Percentiles rank a stretch among this genome's conserved stretches.
Conservation (phyloP, 2,888 invertebrate genomes). For the Frankliniella fusca region DNA sequence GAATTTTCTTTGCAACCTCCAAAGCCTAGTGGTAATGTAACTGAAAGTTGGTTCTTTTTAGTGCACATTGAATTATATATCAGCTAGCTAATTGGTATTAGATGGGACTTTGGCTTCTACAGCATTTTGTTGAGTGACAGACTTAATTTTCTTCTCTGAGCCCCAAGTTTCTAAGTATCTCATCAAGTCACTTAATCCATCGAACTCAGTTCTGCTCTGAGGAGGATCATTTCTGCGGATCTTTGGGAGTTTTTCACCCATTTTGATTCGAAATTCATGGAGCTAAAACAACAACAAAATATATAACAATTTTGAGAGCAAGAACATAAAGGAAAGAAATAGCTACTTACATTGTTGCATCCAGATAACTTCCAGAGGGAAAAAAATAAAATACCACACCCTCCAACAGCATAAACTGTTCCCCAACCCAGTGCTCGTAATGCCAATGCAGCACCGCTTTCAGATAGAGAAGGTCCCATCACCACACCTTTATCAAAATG, state of each 20-base stretch:
- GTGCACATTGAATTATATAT: too few species aligned
- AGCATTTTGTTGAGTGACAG: neutral
- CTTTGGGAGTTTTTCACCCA: slow-evolving; percentile 70
- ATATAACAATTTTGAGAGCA: slow-evolving; percentile 30
- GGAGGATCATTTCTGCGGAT: slow-evolving; percentile 74
- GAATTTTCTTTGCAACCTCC: too few species aligned
- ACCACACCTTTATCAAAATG: slow-evolving; percentile 64
- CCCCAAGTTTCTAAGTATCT: slow-evolving; percentile 60
- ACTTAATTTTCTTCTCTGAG: neutral
- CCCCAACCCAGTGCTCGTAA: slow-evolving; percentile 83
- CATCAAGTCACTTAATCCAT: slow-evolving; percentile 75
- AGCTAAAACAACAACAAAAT: slow-evolving; percentile 54
- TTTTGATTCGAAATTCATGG: slow-evolving; percentile 74
- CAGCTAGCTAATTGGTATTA: neutral
- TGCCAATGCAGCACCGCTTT: slow-evolving; percentile 67
- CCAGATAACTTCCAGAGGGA: slow-evolving; percentile 85
- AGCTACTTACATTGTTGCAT: slow-evolving; percentile 67
- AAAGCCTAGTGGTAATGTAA: too few species aligned
- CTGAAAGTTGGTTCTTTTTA: too few species aligned
- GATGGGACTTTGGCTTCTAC: neutral
- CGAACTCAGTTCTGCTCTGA: slow-evolving; percentile 80
- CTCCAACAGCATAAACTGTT: slow-evolving; percentile 78
- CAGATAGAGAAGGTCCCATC: slow-evolving; percentile 36
- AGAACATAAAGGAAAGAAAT: slow-evolving; percentile 30
- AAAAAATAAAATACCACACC: slow-evolving; percentile 75